Conservation (phyloP, 2,888 invertebrate species). For the Uloborus plumipes region DNA sequence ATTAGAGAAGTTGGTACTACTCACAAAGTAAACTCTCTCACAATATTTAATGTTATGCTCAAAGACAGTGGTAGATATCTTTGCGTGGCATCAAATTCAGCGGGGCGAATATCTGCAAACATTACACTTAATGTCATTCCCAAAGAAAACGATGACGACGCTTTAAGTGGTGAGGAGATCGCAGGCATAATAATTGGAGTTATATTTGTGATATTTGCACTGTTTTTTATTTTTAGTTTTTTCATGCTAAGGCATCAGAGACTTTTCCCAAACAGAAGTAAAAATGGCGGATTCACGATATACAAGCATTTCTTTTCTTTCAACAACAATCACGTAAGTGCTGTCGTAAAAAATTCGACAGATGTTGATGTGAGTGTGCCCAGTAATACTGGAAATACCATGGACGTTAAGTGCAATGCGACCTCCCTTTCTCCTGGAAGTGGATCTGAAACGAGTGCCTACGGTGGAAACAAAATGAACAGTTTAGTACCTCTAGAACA, state of each 20-base stretch:
- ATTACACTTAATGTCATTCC: constrained; percentile 62
- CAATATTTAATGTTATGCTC: constrained; percentile 67
- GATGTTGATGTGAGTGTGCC: constrained; percentile 37
- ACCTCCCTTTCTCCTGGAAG: constrained; percentile 55
- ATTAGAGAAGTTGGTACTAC: constrained; percentile 66
- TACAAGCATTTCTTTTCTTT: constrained; percentile 60
- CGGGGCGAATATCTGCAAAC: constrained; percentile 66
- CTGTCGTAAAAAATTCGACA: constrained; percentile 37
- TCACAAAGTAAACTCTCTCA: constrained; percentile 66
- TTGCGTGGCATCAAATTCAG: constrained; percentile 66
- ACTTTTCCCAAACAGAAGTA: constrained; percentile 53
- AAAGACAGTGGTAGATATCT: constrained; percentile 67
- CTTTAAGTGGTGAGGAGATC: constrained; percentile 65
- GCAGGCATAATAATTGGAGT: constrained; percentile 67
- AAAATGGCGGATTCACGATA: constrained; percentile 44
- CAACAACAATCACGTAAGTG: constrained; percentile 51
- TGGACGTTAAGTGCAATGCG: constrained; percentile 44
- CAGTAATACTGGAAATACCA: constrained; percentile 23
- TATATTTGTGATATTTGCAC: constrained; percentile 65
- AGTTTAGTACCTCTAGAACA: constrained; percentile 54
- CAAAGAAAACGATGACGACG: constrained; percentile 36
- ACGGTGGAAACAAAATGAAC: constrained; percentile 50
- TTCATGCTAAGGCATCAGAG: constrained; percentile 63
- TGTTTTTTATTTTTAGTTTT: constrained; percentile 65
- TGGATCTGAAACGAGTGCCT: constrained; percentile 53